Evolutionary conservation across 2,113 vertebrate species (phyloP), one percentile per base, ranked within the genome.

Genomic region (Madoqua kirkii): DNA sequence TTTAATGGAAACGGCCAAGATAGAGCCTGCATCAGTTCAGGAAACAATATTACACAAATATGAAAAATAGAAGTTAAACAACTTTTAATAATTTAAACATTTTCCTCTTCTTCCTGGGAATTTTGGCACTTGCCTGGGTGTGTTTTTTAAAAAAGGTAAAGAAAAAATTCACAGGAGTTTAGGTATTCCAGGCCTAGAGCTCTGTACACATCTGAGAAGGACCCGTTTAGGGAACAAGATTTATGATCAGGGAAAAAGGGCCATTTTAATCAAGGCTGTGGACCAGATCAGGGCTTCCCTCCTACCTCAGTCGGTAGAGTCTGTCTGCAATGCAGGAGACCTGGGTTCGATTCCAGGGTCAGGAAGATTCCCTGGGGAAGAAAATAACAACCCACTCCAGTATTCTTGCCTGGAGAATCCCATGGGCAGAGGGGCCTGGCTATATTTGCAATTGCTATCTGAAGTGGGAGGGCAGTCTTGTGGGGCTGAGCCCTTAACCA

Each of bases 291-390:
- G 10, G 62, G 82, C n/a, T 11, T 36, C 4, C 17, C 17, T 67
- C 1, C 0, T 36, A 36, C 17, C 17, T 67, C 33, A 67, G 0
- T 67, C 0, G 0, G 64, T 67, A 36, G 8, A 67, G 8, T 21
- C 17, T 36, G 1, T 33, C 8, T 21, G 33, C 33, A 67, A 21
- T 21, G 33, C 64, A 5, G 17, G 17, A 67, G 64, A 67, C 33
- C 64, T 0, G 0, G 7, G 33, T 21, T 67, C 0, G 1, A 21
- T 0, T 10, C 64, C 33, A 21, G 64, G 4, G 64, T 67, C 0
- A 0, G 64, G 33, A 67, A 67, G 64, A 67, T 19, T 21, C 8
- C 33, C 64, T 67, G 8, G 64, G 19, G 64, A 67, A 67, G 17
- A 0, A 67, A 67, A 67, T 67, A 21, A 17, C 17, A 67, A 67